Evolutionary conservation across 2,797 vertebrate species (phyloP), one percentile per base, ranked within the genome.

Genomic region (Micrastur ruficollis): DNA sequence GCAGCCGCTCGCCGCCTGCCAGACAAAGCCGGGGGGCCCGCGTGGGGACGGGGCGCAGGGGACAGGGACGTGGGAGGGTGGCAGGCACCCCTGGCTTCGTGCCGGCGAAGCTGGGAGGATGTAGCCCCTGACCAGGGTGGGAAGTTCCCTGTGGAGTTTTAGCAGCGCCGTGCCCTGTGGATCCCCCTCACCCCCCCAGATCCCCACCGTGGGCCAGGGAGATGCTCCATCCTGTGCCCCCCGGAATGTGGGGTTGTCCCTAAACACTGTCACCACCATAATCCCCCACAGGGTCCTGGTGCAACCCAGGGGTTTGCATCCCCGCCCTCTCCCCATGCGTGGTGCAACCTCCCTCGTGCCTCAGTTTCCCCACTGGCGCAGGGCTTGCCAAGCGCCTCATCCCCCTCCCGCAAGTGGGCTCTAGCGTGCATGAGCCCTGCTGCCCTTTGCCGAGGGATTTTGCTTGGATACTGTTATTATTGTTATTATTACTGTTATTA

Each of bases 21-120:
- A 96, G 81, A 97, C 93, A 94, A 96, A 96, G 96, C 94, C 85
- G 26, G 92, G 89, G 94, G 67, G 79, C 87, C 89, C 80, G 4
- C 8, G 3, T 1, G 22, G 91, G 87, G 86, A 40, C 1, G 52
- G 94, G 91, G 86, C 0, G 19, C 76, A 26, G 49, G 91, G 94
- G 29, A 26, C 4, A 0, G 36, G 91, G 91, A 32, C 25, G 2
- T 5, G 5, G 8, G 53, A n/a, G 46, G 92, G 74, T 61, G 55
- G 6, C 40, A 2, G 58, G 50, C 8, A 67, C 58, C 85, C 84
- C n/a, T 11, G 49, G 36, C 22, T 4, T 19, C 4, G 1, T 21
- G 85, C 44, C 1, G 10, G 34, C 3, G 1, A 20, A 5, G 76
- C 58, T 6, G 20, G 46, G 62, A 47, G 68, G 58, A 12, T 2